A percentile compares a stretch with the other conserved stretches of the same genome.
phyloP scores from a whole-genome alignment of 2,797 vertebrate species.

The Glossophaga mutica region DNA sequence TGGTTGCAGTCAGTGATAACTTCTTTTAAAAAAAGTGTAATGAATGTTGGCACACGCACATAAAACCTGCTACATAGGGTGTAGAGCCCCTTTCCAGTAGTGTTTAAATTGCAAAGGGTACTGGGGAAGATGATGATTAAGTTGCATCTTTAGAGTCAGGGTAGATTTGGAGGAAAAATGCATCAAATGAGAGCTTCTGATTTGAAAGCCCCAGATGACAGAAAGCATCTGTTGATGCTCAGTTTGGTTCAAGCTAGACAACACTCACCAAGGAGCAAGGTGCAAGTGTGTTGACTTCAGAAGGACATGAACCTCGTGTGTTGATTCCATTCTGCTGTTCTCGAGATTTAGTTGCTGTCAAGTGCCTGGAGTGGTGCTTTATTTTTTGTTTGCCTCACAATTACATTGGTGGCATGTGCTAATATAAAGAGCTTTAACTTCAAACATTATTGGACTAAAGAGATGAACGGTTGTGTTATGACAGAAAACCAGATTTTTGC shows the following conservation, averaged over 20 bases:
- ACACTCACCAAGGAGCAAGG: slow-evolving; percentile 87
- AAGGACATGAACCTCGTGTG: slow-evolving; percentile 89
- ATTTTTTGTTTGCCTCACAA: slow-evolving; percentile 96
- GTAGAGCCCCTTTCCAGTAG: slow-evolving; percentile 87
- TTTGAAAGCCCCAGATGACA: slow-evolving; percentile 87
- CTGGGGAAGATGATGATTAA: slow-evolving; percentile 84
- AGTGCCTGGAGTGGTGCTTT: slow-evolving; percentile 99
- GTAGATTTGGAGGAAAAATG: slow-evolving; percentile 86
- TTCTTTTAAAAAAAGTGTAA: slow-evolving; percentile 75
- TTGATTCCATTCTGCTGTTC: slow-evolving; percentile 98
- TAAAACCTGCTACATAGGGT: slow-evolving; percentile 84
- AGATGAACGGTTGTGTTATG: slow-evolving; percentile 87
- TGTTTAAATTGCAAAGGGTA: slow-evolving; percentile 87
- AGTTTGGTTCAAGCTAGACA: slow-evolving; percentile 86
- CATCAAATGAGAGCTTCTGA: slow-evolving; percentile 86
- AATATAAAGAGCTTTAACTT: slow-evolving; percentile 99
- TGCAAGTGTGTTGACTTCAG: slow-evolving; percentile 88
- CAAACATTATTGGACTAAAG: slow-evolving; percentile 92
- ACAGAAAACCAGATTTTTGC: slow-evolving; percentile 89
- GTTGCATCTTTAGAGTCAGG: slow-evolving; percentile 86
- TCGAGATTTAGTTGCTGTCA: slow-evolving; percentile 99
- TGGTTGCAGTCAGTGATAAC: slow-evolving; percentile 97
- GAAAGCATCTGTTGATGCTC: slow-evolving; percentile 86
- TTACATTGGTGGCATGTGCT: slow-evolving; percentile 98
- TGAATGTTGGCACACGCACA: slow-evolving; percentile 85